Base-by-base conservation (phyloP, 2,888 invertebrate genomes). In the Calliscelio sp. region DNA sequence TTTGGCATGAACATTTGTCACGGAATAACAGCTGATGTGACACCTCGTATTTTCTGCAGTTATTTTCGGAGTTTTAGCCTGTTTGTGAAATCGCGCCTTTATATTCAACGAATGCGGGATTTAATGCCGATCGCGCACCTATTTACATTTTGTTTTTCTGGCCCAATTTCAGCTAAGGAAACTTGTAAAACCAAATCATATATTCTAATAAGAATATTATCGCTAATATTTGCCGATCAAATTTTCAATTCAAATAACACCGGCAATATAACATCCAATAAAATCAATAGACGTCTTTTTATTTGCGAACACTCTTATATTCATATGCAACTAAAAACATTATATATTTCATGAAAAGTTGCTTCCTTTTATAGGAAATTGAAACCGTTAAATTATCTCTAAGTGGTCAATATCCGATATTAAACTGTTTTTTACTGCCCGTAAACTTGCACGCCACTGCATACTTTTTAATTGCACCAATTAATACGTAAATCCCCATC, bases 81-180 rank as follows among this genome's bases (percentile, higher is more conserved):
- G 68, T 81, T 81, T 66, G 81, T 18, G 59, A 81, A 81, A 74
- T 68, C 74, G 49, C 51, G 57, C 46, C 25, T 80, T 80, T 80
- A 80, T 73, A 80, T 80, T 80, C 80, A 80, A 71, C 80, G 80
- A 63, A 80, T 73, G 55, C 80, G 28, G 49, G 51, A 66, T 80
- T 71, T 65, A 73, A 73, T 80, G 80, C 73, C 41, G 71, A 79
- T 79, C 71, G 63, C 46, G 46, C 11, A 55, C 44, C 10, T 71
- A 79, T 79, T 71, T 71, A 71, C 79, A 79, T 77, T 61, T 46
- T 70, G 61, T 70, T 78, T 68, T 70, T 68, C 53, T 78, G 49
- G 68, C 41, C 59, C 22, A 61, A 61, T 78, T 78, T 66, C 46
- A 22, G 24, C 5, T 24, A 51, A 57, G 16, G 38, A 51, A 44